Base-by-base conservation (phyloP, 2,797 vertebrate genomes). In the Loriculus beryllinus region DNA sequence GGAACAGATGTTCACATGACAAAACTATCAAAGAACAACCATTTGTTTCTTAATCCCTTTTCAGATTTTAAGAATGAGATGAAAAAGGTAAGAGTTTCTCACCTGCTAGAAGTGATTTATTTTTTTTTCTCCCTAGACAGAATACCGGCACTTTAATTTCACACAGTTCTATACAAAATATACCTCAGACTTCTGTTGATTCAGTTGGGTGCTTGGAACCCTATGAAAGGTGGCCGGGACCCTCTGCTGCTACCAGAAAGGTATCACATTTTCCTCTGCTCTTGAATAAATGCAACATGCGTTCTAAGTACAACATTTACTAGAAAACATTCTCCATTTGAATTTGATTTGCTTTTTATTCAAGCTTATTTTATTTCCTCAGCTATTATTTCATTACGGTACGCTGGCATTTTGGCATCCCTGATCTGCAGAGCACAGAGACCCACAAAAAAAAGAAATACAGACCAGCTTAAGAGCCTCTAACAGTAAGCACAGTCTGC, bases 201-300 rank as follows among this genome's bases (percentile, higher is more conserved):
- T 87, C 40, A 59, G 40, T 48, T 15, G 8, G 69, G 71, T 90
- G 42, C 80, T 80, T 43, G 88, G 85, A 96, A 95, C 80, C 76
- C 92, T 83, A 74, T 71, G 94, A 94, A 97, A 96, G 93, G 93
- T 49, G 5, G 76, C 69, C 75, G 83, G 91, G 96, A 97, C 93
- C 93, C 93, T 96, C 96, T 97, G 96, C 88, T 97, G 97, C 96
- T 93, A 92, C 92, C 93, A 92, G 92, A 93, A 95, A 97, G 94
- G 96, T 93, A 97, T 95, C 95, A 96, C 95, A 86, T 97, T 97
- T 97, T 97, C 45, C 62, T 97, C 90, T 96, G 65, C 92, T 97
- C 92, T 89, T 93, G 83, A 97, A 96, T 96, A 97, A 96, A 96
- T 95, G 95, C 84, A 93, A 93, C 93, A 96, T 92, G 92, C 95